Conservation (phyloP, 1,140 invertebrate species). For the Polypedilum pembai region DNA sequence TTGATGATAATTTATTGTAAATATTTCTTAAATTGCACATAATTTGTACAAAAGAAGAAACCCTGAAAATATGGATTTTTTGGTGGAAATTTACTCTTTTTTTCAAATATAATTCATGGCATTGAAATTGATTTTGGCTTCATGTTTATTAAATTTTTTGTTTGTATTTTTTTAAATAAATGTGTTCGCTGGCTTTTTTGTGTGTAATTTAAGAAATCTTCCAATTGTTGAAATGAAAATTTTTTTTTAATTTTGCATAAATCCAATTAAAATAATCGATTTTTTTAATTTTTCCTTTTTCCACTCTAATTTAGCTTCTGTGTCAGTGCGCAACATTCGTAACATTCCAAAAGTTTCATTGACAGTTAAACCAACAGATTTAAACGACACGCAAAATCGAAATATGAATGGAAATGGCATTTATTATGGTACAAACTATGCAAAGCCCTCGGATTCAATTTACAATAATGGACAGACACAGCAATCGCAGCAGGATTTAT, state of each 20-base stretch:
- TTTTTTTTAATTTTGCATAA: neutral
- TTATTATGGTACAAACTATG: conserved; percentile 21
- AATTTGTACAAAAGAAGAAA: conserved; percentile 20
- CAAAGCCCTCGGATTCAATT: conserved; percentile 31
- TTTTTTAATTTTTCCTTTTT: neutral
- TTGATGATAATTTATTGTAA: neutral
- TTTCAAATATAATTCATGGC: neutral
- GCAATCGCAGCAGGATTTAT: conserved; percentile 34
- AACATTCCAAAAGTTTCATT: conserved; percentile 41
- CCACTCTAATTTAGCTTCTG: conserved; percentile 38
- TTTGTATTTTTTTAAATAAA: neutral
- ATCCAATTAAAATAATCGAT: neutral
- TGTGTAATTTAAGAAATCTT: conserved; percentile 23
- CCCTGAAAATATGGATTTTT: conserved; percentile 2
- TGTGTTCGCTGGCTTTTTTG: neutral
- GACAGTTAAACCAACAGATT: conserved; percentile 40
- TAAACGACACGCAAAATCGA: conserved; percentile 33
- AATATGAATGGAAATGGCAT: conserved; percentile 20
- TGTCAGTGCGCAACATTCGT: conserved; percentile 42
- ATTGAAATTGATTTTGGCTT: neutral
- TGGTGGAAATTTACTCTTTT: neutral
- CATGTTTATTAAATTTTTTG: neutral
- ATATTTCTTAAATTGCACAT: conserved; percentile 28
- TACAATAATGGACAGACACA: conserved; percentile 33
- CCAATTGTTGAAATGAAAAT: neutral